Conservation (phyloP, 2,797 vertebrate species). For the Sarcophilus harrisii region DNA sequence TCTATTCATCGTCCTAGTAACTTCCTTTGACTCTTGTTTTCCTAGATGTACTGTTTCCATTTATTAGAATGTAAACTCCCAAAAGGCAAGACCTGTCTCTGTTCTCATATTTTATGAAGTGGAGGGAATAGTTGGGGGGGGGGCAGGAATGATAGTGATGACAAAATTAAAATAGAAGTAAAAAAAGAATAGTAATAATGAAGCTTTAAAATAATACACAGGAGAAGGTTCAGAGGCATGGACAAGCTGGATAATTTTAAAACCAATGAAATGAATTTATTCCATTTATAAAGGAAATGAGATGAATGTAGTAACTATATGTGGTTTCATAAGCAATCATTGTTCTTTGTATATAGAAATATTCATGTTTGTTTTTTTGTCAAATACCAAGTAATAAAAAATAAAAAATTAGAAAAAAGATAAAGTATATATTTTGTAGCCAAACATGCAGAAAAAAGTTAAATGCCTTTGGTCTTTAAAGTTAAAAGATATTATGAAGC, state of each 20-base stretch:
- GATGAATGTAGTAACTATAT: neutral
- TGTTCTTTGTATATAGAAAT: neutral
- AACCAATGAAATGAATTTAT: neutral
- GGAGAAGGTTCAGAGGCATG: neutral
- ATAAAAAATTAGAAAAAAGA: neutral
- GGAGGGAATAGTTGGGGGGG: neutral
- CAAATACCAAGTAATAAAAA: neutral
- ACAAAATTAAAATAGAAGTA: neutral
- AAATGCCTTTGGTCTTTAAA: neutral
- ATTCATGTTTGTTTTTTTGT: neutral
- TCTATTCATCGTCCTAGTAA: neutral
- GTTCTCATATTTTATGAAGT: neutral
- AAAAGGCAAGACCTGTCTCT: neutral
- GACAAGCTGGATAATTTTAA: neutral
- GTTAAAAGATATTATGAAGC: neutral
- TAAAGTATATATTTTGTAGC: neutral
- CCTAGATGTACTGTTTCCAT: neutral
- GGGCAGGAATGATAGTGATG: neutral
- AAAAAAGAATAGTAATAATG: neutral
- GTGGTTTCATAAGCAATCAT: neutral
- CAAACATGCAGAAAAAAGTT: neutral
- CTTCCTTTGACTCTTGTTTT: neutral
- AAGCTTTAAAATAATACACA: neutral
- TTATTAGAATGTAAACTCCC: neutral
- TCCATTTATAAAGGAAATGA: neutral